Evolutionary conservation across 2,888 invertebrate genomes (phyloP).

Genomic region (Hypomecis punctinalis): DNA sequence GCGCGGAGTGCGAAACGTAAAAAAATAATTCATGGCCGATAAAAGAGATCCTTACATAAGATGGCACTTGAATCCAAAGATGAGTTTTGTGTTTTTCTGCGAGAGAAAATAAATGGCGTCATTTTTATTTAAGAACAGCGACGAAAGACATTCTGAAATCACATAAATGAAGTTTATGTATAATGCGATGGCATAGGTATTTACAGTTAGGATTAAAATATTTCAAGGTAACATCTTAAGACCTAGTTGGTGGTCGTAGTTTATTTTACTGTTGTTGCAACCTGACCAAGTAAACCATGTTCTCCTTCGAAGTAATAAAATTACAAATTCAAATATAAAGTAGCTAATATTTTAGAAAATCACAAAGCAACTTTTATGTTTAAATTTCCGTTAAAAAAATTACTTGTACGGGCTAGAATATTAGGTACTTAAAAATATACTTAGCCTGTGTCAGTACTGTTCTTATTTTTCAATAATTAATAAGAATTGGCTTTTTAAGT

Average conservation of each 20-base stretch:
- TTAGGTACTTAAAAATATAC: not conserved
- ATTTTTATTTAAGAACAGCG: slow-evolving; percentile 19
- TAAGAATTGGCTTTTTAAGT: too few relatives aligned
- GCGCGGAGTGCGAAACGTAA: slow-evolving; percentile 56
- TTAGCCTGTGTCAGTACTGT: too few relatives aligned
- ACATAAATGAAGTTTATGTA: slow-evolving; percentile 18
- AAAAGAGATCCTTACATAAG: slow-evolving; percentile 56
- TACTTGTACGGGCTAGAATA: too few relatives aligned
- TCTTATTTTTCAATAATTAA: too few relatives aligned
- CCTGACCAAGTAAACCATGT: too few relatives aligned
- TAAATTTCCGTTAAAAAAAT: too few relatives aligned
- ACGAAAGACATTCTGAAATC: slow-evolving; percentile 8
- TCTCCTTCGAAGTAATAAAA: too few relatives aligned
- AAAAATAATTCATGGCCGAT: slow-evolving; percentile 60
- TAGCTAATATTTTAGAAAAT: too few relatives aligned
- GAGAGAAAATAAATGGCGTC: slow-evolving; percentile 20
- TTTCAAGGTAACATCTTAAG: slow-evolving; percentile 11
- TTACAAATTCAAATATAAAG: too few relatives aligned
- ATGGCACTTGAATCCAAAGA: slow-evolving; percentile 49
- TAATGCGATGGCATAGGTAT: not conserved
- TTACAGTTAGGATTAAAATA: slow-evolving; percentile 5
- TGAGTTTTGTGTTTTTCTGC: slow-evolving; percentile 36
- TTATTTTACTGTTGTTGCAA: too few relatives aligned
- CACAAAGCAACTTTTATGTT: too few relatives aligned
- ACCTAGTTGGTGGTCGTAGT: too few relatives aligned